These are phyloP conservation scores for Rhabdornis inornatus DNA, from an alignment of 2,113 vertebrate species.

Conservation along the genomic window DNA sequence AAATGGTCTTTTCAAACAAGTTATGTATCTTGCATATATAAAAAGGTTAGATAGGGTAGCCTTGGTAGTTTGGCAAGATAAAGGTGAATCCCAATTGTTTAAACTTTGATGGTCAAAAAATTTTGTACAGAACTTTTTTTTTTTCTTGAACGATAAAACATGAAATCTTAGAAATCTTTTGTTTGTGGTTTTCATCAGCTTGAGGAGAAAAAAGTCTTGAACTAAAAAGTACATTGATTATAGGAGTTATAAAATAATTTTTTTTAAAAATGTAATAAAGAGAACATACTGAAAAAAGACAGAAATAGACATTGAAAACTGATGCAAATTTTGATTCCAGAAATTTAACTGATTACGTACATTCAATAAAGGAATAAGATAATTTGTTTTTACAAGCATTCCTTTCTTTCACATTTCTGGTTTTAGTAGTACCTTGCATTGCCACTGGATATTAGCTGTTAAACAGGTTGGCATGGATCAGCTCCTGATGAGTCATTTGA, in stretches of 20 bases:
- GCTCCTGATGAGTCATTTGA: background rate
- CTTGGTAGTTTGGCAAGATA: background rate
- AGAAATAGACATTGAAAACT: background rate
- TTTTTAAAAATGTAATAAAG: background rate
- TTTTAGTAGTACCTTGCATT: background rate
- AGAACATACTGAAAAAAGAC: background rate
- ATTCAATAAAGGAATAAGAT: background rate
- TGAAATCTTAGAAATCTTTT: background rate
- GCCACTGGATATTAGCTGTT: background rate
- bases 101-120: background rate
- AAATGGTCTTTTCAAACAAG: background rate
- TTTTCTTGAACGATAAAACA: background rate
- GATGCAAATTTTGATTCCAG: background rate
- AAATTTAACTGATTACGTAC: background rate
- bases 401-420: background rate
- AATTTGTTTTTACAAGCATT: background rate
- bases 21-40: background rate
- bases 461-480: background rate
- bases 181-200: background rate
- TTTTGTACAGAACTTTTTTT: background rate
- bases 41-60: background rate
- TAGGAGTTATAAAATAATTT: background rate
- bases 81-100: background rate
- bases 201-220: background rate
- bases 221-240: background rate